Base-by-base conservation (phyloP, 1,140 invertebrate genomes). In the Notospermus geniculatus region DNA sequence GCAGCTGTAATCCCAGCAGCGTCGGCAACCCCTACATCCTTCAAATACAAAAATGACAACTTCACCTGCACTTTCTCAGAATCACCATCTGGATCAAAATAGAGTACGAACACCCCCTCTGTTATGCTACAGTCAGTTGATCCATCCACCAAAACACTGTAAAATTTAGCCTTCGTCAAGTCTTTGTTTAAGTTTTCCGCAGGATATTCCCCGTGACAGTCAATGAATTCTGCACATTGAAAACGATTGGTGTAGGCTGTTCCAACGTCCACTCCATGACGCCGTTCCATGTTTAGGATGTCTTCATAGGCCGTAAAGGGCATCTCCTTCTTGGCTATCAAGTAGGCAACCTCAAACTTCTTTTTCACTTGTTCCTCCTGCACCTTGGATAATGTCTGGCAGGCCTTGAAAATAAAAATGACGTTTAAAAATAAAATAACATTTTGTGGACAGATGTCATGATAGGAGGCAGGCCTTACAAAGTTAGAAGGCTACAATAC, bases 261-360 rank as follows among this genome's bases (percentile, higher is more conserved):
- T 9, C 46, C 46, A 50, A 50, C 25, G n/a, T 50, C 46, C 25
- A 50, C 46, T 7, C 46, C 46, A 27, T 50, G 46, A n/a, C 25
- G 46, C 25, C 4, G 4, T n/a, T 50, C 46, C 4, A 50, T 5
- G 5, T 50, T 50, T n/a, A 50, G 5, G 25, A 50, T 50, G 9
- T 50, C 46, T n/a, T 50, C 46, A n/a, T 50, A 50, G 4, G 25
- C n/a, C 4, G 46, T 50, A n/a, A 50, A 50, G 4, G 46, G 46
- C n/a, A 50, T 5, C 25, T 50, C 46, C 19, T 27, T 50, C n/a
- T 50, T 50, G 4, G 46, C 46, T 4, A 50, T n/a, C n/a, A 50
- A 7, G n/a, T 50, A 50, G 4, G 46, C 46, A 50, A 50, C 25
- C n/a, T 50, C 46, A n/a, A 50, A 50, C n/a, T 50, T 50, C n/a